Percentiles rank a stretch among this genome's conserved stretches.
Conservation (phyloP, 2,888 invertebrate genomes). For the Julus scandinavius region DNA sequence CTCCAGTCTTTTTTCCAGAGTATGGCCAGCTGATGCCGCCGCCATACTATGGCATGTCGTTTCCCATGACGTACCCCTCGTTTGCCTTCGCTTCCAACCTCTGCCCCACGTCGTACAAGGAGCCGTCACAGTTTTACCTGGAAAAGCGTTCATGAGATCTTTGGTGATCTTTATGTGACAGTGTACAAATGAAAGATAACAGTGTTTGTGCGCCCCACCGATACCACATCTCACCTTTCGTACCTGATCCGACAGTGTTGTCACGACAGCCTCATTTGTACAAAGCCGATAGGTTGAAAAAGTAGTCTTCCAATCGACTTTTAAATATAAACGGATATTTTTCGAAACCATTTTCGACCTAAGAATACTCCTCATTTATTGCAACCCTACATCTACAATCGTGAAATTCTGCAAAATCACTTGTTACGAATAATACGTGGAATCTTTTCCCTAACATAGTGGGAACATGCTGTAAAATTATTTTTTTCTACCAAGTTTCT, state of each 20-base stretch:
- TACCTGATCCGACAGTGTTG: not conserved
- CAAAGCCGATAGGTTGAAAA: not conserved
- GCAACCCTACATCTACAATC: too few species aligned
- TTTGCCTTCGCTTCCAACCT: conserved; percentile 22
- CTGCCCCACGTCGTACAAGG: conserved; percentile 49
- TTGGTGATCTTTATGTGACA: not conserved
- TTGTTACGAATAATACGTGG: too few species aligned
- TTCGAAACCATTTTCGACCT: too few species aligned
- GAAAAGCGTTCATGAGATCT: conserved; percentile 54
- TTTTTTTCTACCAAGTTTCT: too few species aligned
- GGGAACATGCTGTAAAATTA: too few species aligned
- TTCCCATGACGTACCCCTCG: conserved; percentile 48
- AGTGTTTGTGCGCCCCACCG: not conserved
- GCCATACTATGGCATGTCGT: conserved; percentile 38
- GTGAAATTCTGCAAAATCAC: too few species aligned
- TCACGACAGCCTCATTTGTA: not conserved
- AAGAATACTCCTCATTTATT: too few species aligned
- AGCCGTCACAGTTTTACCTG: conserved; percentile 57
- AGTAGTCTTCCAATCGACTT: too few species aligned
- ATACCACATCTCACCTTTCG: not conserved
- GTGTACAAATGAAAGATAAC: not conserved
- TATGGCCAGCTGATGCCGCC: conserved; percentile 40
- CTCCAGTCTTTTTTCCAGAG: conserved; percentile 44
- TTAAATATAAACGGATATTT: too few species aligned
- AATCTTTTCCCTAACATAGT: too few species aligned